Evolutionary conservation across 2,797 vertebrate species (phyloP), one percentile per base, ranked within the genome.

Genomic region (Ceyx erithaca): DNA sequence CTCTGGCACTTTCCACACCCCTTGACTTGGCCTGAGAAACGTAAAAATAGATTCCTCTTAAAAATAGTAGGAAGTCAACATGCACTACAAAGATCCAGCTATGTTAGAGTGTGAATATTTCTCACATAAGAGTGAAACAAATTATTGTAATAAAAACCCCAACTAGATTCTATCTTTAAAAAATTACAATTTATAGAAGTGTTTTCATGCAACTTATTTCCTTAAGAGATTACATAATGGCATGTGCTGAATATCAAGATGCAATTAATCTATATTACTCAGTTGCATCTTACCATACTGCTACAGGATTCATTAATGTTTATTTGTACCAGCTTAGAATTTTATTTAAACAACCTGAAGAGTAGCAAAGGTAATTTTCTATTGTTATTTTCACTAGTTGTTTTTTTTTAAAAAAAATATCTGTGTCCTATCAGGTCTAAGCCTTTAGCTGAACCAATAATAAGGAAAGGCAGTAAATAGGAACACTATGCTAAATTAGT

Each of bases 21-120:
- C 99, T 98, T 26, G 99, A 99, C 96, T 98, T 98, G 7, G 98
- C 99, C 99, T 99, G 92, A 66, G 84, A 96, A 93, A 92, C 28
- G 18, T 86, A 92, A 91, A 96, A 59, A 96, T 30, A 76, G 76
- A 73, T 26, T 49, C 9, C 49, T 85, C 75, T 93, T 52, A 80
- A 66, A 68, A 75, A 80, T 9, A 92, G 62, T 19, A 77, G 43
- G 35, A 93, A 63, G 46, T 4, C 76, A 93, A 45, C 23, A 57
- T 0, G 4, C 8, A 64, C 46, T 63, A 51, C 19, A 23, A 51
- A 86, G 21, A 25, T 73, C 23, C 62, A 69, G 49, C 37, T 46
- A 70, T 26, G 6, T 12, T 6, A 16, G 28, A 62, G 4, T 7
- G 25, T 5, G 17, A 69, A n/a, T 37, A 35, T 14, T 67, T 25